Base-by-base conservation (phyloP, 2,888 invertebrate species). In the Stegophylla sp. region DNA sequence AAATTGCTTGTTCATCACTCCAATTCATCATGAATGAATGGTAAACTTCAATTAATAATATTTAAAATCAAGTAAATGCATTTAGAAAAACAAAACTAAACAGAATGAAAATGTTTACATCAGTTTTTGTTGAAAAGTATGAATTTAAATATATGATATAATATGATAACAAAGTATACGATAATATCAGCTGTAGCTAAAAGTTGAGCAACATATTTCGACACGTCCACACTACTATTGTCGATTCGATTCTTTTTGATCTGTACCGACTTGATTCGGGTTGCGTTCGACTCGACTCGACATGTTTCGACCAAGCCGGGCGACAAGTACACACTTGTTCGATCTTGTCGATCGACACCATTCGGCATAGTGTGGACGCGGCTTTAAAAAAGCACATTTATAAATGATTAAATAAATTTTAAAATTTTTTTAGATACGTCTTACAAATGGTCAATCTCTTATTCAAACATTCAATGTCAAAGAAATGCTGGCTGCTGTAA, bases 401-500 rank as follows among this genome's bases (percentile, higher is more conserved):
- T 34, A 34, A 34, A 34, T 34, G 7, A 7, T 34, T 34, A 34
- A 34, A n/a, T 26, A 17, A 23, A 17, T 51, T 34, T 28, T 64
- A 1, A 23, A 56, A 20, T 23, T 0, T 56, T 56, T 86, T 81
- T 85, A 94, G 90, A 91, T 95, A 82, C 90, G 94, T 83, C 87
- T 95, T 66, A 91, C 92, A 0, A 91, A 92, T 87, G 95, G 95
- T 17, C 87, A 90, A 77, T 88, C 91, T 0, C 86, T 95, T 41
- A 91, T 90, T 0, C 93, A 95, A 85, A 91, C 90, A 4, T 96
- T 96, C 86, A 92, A 92, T 13, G 92, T 92, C 23, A 94, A 94
- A 85, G 98, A 98, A 86, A 93, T 94, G 82, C 88, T 98, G 12
- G 93, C 96, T 0, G 95, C 97, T 13, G 97, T 98, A 45, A 90